These are phyloP conservation scores for Lutra lutra DNA, from an alignment of 2,797 vertebrate genomes.

Conservation along the genomic window DNA sequence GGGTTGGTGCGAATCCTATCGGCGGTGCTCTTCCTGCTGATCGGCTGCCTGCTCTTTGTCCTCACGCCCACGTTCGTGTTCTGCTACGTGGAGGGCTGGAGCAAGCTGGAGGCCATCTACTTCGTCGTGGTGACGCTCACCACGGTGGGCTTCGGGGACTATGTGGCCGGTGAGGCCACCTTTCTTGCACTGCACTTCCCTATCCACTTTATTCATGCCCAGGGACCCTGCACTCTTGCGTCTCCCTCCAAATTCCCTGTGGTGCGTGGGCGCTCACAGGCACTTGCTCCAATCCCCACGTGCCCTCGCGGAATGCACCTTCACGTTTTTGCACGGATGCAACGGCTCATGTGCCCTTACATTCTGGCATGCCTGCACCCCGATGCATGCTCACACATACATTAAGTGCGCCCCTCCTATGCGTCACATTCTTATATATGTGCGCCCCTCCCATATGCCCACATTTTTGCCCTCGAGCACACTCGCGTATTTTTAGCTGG, in stretches of 20 bases:
- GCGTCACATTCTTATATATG: neutral
- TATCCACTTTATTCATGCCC: neutral
- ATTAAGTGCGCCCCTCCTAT: neutral
- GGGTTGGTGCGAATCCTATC: constrained; percentile 92
- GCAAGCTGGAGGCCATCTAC: constrained; percentile 92
- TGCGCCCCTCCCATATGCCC: neutral
- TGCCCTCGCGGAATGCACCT: neutral
- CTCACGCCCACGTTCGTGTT: constrained; percentile 93
- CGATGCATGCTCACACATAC: neutral
- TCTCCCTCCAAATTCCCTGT: neutral
- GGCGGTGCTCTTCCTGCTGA: constrained; percentile 93
- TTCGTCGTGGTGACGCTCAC: constrained; percentile 96
- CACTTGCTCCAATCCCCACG: neutral
- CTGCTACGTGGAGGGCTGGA: constrained; percentile 91
- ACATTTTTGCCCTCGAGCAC: neutral
- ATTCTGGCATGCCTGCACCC: neutral
- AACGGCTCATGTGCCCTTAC: neutral
- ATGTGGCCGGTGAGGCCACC: constrained; percentile 90
- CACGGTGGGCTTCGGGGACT: constrained; percentile 96
- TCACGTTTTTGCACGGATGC: neutral
- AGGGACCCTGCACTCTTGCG: neutral
- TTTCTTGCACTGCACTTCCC: neutral
- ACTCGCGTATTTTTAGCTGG: neutral
- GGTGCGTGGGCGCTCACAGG: neutral
- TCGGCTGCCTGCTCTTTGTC: constrained; percentile 94